Evolutionary conservation across 2,888 invertebrate species (phyloP).

Genomic region (Cremastobaeus sp.): DNA sequence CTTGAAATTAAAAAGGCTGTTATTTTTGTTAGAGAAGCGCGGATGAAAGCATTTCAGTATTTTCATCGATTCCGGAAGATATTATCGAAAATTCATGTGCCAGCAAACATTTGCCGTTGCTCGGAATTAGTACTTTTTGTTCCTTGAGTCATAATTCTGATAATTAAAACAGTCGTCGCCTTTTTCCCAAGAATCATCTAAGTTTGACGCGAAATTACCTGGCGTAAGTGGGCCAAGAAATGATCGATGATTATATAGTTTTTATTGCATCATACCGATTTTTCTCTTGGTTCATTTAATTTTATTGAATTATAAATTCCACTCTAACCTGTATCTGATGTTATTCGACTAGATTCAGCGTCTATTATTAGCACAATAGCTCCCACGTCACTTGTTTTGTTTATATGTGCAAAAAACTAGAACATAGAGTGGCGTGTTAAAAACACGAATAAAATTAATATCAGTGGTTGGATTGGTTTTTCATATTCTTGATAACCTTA

Average conservation of each 20-base stretch:
- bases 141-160: conserved; percentile 20
- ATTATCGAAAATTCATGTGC: conserved; percentile 15
- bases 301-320: conserved; percentile 23
- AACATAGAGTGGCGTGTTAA: too few relatives aligned
- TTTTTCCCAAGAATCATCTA: conserved; percentile 5
- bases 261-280: not conserved
- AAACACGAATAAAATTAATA: too few relatives aligned
- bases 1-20: conserved; percentile 27
- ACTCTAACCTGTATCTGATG: conserved; percentile 13
- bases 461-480: too few relatives aligned
- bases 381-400: conserved; percentile 15
- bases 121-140: conserved; percentile 11
- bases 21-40: conserved; percentile 13
- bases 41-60: conserved; percentile 5
- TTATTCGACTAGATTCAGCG: conserved; percentile 17
- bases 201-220: conserved; percentile 1
- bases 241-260: not conserved
- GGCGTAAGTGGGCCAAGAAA: not conserved
- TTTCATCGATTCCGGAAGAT: conserved; percentile 11
- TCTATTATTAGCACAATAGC: conserved; percentile 17
- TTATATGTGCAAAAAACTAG: conserved; percentile 4
- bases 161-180: conserved; percentile 11
- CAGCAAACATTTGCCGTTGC: not conserved
- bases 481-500: too few relatives aligned
- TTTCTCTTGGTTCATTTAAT: not conserved